These are phyloP conservation scores for Himantopus leucocephalus DNA, from an alignment of 2,113 vertebrate genomes.

Conservation along the genomic window DNA sequence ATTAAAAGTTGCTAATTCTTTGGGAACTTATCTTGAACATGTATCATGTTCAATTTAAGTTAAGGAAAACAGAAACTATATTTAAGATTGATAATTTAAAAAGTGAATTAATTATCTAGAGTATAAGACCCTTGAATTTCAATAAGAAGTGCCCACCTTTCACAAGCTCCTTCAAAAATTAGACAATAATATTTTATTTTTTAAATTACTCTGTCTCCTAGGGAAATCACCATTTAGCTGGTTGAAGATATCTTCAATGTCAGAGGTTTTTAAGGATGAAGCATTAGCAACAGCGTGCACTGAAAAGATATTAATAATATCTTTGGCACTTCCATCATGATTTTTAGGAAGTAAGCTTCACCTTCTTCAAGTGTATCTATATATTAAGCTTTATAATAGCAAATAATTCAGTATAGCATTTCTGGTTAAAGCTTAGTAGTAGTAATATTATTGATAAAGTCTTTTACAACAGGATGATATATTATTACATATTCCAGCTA, in stretches of 20 bases:
- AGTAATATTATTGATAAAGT: not conserved
- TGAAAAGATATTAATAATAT: not conserved
- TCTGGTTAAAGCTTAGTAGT: not conserved
- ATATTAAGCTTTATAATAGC: not conserved
- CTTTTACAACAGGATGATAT: not conserved
- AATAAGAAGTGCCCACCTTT: not conserved
- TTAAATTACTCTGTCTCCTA: not conserved
- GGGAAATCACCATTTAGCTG: not conserved
- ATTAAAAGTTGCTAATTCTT: not conserved
- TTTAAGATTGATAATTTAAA: not conserved
- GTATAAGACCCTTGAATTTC: not conserved
- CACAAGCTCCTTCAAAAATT: not conserved
- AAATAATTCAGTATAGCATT: not conserved
- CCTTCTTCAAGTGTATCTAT: not conserved
- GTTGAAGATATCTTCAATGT: not conserved
- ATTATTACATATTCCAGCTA: not conserved
- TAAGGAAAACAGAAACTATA: not conserved
- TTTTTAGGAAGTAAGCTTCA: not conserved
- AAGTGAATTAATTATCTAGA: not conserved
- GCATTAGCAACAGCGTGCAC: rapidly evolving
- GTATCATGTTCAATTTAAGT: not conserved
- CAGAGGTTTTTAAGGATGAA: not conserved
- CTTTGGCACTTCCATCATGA: not conserved
- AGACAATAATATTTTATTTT: not conserved
- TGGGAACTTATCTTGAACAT: not conserved